phyloP scores from a whole-genome alignment of 2,888 invertebrate species.

The Amphiduros pacificus region DNA sequence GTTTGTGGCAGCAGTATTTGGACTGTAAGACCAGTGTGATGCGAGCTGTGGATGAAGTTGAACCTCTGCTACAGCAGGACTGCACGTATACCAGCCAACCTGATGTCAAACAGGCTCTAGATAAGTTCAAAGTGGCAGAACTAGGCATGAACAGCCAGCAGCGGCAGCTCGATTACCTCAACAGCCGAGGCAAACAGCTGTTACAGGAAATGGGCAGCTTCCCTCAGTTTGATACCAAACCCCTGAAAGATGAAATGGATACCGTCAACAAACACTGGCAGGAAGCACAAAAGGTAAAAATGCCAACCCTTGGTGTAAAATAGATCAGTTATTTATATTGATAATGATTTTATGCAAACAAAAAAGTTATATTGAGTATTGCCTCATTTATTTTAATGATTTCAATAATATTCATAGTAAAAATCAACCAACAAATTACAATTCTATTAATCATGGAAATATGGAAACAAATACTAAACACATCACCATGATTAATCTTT shows the following conservation, averaged over 20 bases:
- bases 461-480: too few species aligned
- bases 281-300: conserved; percentile 15
- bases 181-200: conserved; percentile 65
- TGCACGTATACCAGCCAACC: conserved; percentile 38
- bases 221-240: conserved; percentile 16
- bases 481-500: too few species aligned
- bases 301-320: too few species aligned
- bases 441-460: too few species aligned
- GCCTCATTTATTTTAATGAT: too few species aligned
- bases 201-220: conserved; percentile 48
- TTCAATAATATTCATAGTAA: too few species aligned
- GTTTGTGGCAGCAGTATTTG: conserved; percentile 50
- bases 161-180: conserved; percentile 68
- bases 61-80: conserved; percentile 42
- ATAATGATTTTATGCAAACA: too few species aligned
- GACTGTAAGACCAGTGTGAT: conserved; percentile 43
- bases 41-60: conserved; percentile 39
- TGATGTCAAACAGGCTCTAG: conserved; percentile 48
- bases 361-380: too few species aligned
- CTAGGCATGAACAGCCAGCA: conserved; percentile 58
- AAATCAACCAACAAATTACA: too few species aligned
- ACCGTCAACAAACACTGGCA: conserved; percentile 19
- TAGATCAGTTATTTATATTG: too few species aligned
- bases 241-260: conserved; percentile 18
- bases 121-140: conserved; percentile 54